Conservation (phyloP, 1,140 invertebrate genomes). For the Triops cancriformis region DNA sequence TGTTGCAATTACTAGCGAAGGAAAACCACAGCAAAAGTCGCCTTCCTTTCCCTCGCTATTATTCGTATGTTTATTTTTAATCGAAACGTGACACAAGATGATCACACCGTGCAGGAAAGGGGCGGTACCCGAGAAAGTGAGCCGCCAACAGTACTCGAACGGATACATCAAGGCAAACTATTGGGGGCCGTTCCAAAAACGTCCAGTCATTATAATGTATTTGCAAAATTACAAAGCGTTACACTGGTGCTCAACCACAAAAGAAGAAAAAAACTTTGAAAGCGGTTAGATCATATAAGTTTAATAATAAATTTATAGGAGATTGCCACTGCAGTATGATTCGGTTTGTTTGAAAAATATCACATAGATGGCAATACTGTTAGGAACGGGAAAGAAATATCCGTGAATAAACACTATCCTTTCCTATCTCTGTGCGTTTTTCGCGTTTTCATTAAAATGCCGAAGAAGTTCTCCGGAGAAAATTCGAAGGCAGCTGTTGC, state of each 20-base stretch:
- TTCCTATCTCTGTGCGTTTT: neutral
- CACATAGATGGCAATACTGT: neutral
- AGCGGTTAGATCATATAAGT: too few relatives aligned
- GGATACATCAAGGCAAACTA: too few relatives aligned
- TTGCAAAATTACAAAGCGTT: too few relatives aligned
- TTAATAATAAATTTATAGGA: too few relatives aligned
- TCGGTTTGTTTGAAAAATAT: too few relatives aligned
- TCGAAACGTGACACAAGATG: neutral
- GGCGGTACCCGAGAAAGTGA: too few relatives aligned
- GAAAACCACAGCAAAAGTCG: neutral
- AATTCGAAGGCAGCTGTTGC: conserved; percentile 48
- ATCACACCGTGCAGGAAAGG: neutral
- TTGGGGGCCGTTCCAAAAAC: too few relatives aligned
- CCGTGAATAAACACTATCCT: neutral
- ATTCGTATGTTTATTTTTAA: neutral
- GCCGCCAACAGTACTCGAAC: too few relatives aligned
- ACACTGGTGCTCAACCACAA: too few relatives aligned
- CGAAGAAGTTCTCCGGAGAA: conserved; percentile 59
- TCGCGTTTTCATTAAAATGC: conserved; percentile 49
- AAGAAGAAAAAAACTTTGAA: too few relatives aligned
- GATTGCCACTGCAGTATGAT: too few relatives aligned
- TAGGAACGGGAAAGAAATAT: neutral
- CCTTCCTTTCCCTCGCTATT: neutral
- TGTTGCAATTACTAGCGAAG: neutral
- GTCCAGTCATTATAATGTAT: too few relatives aligned